Base-by-base conservation (phyloP, 2,888 invertebrate genomes). In the Euproctis similis region DNA sequence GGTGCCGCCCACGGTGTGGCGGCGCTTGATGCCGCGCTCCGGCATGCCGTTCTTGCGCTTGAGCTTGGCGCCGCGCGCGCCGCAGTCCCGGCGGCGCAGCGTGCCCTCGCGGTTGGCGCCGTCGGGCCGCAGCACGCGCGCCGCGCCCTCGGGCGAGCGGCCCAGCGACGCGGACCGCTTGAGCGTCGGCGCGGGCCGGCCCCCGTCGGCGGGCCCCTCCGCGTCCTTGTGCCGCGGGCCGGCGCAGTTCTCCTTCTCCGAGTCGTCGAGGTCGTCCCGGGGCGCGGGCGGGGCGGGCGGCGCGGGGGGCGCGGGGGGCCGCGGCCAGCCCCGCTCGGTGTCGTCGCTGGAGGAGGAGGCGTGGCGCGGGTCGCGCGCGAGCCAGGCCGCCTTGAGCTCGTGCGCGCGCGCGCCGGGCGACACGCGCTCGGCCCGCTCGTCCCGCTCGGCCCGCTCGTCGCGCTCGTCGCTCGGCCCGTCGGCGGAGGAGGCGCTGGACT, bases 1-100 rank as follows among this genome's bases (percentile, higher is more conserved):
- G n/a, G 94, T 93, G 30, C 96, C 96, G 39, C 96, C 96, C 5
- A 96, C 95, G 0, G 96, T 96, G 78, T 96, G 96, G 13, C 96
- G 87, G 22, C 96, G 88, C 74, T 95, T 95, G 57, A 95, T 93
- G 40, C 93, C 92, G 44, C 91, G 82, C 70, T 91, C 91, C n/a
- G 89, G 90, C 90, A 89, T 90, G 36, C 91, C 92, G 68, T 90
- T 91, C 74, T 92, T 92, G 44, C 92, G 78, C 71, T 92, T 92
- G 33, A 90, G 74, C 64, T 91, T 91, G 28, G 88, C 87, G 46
- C 85, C 77, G 50, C 87, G 87, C 80, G 71, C 47, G 80, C 74
- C 29, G 28, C 77, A 70, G 53, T 89, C 90, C 27, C 90, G 86
- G 25, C 89, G 80, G 53, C 89, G 88, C 60, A 87, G 46, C 17